These are phyloP conservation scores for Eulimnadia texana DNA, from an alignment of 1,140 invertebrate genomes.

Conservation along the genomic window DNA sequence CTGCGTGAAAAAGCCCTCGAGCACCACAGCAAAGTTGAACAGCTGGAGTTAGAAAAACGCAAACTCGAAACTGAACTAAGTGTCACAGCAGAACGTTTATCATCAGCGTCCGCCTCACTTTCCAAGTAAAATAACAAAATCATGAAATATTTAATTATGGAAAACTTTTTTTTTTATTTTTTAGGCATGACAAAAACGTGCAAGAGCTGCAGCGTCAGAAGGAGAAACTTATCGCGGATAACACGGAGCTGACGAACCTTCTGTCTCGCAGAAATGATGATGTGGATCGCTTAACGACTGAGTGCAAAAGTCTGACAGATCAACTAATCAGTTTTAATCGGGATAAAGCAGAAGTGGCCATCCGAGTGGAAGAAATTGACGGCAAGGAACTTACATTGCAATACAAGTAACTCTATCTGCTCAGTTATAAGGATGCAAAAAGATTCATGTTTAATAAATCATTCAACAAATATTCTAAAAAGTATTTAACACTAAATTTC, in stretches of 20 bases:
- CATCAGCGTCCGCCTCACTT: too few relatives aligned
- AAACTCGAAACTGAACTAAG: neutral
- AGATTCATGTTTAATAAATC: constrained; percentile 1
- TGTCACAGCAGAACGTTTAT: neutral
- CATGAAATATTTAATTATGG: constrained; percentile 5
- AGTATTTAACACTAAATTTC: neutral
- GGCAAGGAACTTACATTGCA: constrained; percentile 60
- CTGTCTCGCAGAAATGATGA: constrained; percentile 13
- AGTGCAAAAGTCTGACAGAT: constrained; percentile 29
- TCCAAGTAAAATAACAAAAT: constrained; percentile 7
- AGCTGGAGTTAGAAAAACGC: constrained; percentile 7
- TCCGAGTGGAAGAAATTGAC: constrained; percentile 59
- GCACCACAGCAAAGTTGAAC: constrained; percentile 19
- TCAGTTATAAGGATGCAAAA: constrained; percentile 7
- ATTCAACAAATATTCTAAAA: constrained; percentile 23
- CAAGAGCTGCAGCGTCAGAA: constrained; percentile 23
- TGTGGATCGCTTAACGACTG: constrained; percentile 28
- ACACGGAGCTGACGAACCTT: constrained; percentile 11
- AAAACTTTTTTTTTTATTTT: constrained; percentile 2
- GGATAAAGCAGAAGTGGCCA: constrained; percentile 63
- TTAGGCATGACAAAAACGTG: constrained; percentile 5
- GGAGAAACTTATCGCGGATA: constrained; percentile 21
- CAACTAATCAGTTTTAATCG: constrained; percentile 27
- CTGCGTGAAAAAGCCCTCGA: constrained; percentile 23
- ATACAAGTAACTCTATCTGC: constrained; percentile 36